Evolutionary conservation across 2,113 vertebrate genomes (phyloP).

Genomic region (Xenus cinereus): DNA sequence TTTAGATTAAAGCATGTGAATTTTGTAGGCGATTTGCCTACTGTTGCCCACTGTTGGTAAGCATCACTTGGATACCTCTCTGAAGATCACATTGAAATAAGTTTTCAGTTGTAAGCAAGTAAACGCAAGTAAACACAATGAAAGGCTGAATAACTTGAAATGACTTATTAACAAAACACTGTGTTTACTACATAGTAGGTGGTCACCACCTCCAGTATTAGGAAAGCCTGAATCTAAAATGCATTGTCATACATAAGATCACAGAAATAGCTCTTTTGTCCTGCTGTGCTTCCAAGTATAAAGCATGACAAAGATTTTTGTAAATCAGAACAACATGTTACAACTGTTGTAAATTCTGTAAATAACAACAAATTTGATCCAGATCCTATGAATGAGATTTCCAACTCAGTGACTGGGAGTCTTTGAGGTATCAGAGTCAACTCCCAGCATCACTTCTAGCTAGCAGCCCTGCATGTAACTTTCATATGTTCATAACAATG

Average conservation of each 20-base stretch:
- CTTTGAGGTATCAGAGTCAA: not conserved
- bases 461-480: not conserved
- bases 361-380: not conserved
- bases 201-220: accelerated
- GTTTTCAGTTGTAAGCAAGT: not conserved
- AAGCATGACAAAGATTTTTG: not conserved
- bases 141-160: not conserved
- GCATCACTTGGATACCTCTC: not conserved
- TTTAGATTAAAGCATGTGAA: not conserved
- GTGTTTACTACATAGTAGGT: not conserved
- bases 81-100: not conserved
- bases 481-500: not conserved
- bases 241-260: not conserved
- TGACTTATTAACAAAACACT: not conserved
- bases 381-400: not conserved
- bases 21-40: not conserved
- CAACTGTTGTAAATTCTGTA: too few relatives aligned
- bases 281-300: not conserved
- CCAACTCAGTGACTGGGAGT: not conserved
- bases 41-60: not conserved
- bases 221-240: not conserved
- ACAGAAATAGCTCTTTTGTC: not conserved
- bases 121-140: not conserved
- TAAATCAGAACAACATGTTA: not conserved
- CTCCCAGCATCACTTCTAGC: not conserved